phyloP scores from a whole-genome alignment of 2,797 vertebrate genomes.

The Chelon labrosus region DNA sequence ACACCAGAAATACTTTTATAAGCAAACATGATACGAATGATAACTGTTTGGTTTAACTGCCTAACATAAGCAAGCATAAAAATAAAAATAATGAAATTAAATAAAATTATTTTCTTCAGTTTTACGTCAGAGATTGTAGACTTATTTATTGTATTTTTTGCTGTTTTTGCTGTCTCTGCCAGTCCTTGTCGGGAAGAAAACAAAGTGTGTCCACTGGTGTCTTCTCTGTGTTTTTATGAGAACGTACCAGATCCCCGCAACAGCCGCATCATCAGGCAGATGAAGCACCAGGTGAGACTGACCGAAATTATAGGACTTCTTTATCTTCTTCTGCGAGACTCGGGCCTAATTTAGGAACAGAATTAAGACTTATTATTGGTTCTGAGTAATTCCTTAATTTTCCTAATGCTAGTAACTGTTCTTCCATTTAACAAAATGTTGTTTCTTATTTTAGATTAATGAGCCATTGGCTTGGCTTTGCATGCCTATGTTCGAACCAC shows the following conservation, averaged over 20 bases:
- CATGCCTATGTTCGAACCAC: conserved; percentile 47
- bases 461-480: conserved; percentile 48
- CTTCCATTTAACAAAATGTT: background rate
- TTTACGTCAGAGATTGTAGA: background rate
- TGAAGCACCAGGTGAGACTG: conserved; percentile 73
- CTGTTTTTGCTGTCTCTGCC: conserved; percentile 17
- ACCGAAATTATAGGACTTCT: background rate
- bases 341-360: background rate
- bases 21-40: background rate
- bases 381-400: background rate
- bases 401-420: conserved; percentile 1
- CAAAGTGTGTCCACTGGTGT: conserved; percentile 21
- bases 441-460: conserved; percentile 51
- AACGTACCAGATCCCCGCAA: conserved; percentile 84
- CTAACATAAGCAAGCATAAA: background rate
- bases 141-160: conserved; percentile 1
- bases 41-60: background rate
- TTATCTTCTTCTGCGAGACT: background rate
- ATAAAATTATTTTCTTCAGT: background rate
- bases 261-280: conserved; percentile 76
- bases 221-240: conserved; percentile 22
- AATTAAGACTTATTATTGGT: conserved; percentile 7
- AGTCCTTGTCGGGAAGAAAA: conserved; percentile 10
- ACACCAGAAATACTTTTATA: background rate
- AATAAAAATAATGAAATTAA: background rate